Evolutionary conservation across 2,113 vertebrate genomes (phyloP), one percentile per base, ranked within the genome.

Genomic region (Agapornis roseicollis): DNA sequence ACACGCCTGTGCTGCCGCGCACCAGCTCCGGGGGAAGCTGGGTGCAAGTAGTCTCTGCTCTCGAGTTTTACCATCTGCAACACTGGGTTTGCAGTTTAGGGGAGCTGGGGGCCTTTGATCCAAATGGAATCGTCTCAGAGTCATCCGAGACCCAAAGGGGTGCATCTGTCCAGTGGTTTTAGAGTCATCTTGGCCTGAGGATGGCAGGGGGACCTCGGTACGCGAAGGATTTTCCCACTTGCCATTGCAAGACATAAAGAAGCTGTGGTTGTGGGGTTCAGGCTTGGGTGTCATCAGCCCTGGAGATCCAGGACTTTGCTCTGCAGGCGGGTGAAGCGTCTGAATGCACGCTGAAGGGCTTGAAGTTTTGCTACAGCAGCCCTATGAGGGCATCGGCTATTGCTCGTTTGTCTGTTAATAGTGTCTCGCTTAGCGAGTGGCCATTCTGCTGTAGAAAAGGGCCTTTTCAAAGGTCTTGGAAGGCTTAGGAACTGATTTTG

Each of bases 231-330:
- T 76, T 79, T 76, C 37, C 64, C 39, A 31, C 55, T 76, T 73
- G 50, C 49, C 29, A 1, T 50, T 37, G 60, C 49, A 42, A 5
- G 66, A 25, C 5, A 0, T 47, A 17, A 29, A 27, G 66, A 4
- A 50, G 52, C 70, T 2, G 0, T 11, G 35, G 71, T 33, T 52
- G 61, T 0, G 6, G 52, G n/a, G 28, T 27, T 63, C 0, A 2
- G 44, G 56, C 37, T 80, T 0, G 0, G 55, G 1, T 3, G 11
- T 27, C 0, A 4, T 55, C 3, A 3, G 18, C 5, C 13, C 6
- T 0, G 1, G 72, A 52, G 69, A 41, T 27, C 47, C 41, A 12
- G 35, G 50, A 1, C 6, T 87, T n/a, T 0, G 2, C 39, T 50
- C 19, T 15, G 3, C 41, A 23, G 47, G 58, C 13, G 20, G 42